phyloP scores from a whole-genome alignment of 2,113 vertebrate species.

The Pseudorectes ferrugineus region DNA sequence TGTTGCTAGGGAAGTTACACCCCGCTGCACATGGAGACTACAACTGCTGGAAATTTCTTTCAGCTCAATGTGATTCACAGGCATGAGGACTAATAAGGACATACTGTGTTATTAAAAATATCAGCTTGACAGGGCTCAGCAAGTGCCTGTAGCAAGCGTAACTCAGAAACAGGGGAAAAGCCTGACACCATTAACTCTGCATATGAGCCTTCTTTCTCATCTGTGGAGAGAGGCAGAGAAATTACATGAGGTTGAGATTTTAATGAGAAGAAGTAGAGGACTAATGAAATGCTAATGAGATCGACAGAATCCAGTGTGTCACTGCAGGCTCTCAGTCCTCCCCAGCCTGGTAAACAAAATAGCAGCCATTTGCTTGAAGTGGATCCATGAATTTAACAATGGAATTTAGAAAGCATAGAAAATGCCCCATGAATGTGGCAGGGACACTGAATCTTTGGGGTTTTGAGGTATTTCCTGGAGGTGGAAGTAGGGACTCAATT shows the following conservation, averaged over 20 bases:
- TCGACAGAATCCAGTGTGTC: background rate
- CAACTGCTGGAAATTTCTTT: constrained; percentile 50
- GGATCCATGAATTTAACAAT: background rate
- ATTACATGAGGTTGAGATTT: constrained; percentile 8
- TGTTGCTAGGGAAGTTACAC: constrained; percentile 51
- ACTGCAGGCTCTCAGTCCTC: constrained; percentile 31
- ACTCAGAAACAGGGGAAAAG: background rate
- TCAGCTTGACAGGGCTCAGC: constrained; percentile 15
- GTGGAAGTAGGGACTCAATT: background rate
- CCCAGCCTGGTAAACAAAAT: constrained; percentile 28
- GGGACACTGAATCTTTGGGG: background rate
- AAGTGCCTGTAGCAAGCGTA: background rate
- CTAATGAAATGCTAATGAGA: constrained; percentile 41
- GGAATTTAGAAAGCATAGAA: background rate
- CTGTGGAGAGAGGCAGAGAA: background rate
- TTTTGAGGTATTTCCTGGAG: background rate
- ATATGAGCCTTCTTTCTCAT: background rate
- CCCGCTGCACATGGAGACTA: constrained; percentile 32
- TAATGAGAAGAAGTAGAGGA: constrained; percentile 33
- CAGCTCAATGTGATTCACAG: constrained; percentile 28
- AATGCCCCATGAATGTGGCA: background rate
- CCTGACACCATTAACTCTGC: background rate
- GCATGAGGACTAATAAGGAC: constrained; percentile 26
- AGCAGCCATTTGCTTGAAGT: background rate
- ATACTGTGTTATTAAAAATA: constrained; percentile 47